These are phyloP conservation scores for Isoperla grammatica DNA, from an alignment of 2,888 invertebrate genomes.

Conservation along the genomic window DNA sequence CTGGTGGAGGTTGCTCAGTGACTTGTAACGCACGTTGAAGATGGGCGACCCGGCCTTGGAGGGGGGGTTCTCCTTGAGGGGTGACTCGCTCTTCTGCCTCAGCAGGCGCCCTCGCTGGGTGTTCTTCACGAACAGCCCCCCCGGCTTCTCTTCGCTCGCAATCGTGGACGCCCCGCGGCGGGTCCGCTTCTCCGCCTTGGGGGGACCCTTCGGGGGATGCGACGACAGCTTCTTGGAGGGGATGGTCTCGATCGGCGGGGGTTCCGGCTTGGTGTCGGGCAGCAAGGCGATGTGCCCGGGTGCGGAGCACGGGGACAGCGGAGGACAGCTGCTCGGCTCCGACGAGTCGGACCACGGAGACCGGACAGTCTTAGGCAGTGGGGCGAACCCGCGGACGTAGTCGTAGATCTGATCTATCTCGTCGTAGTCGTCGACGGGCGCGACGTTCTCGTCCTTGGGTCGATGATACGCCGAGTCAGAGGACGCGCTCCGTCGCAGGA, in stretches of 20 bases:
- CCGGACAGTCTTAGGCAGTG: conserved; percentile 74
- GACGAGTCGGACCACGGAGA: conserved; percentile 53
- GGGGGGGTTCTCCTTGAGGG: conserved; percentile 63
- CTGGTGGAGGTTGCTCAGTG: conserved; percentile 55
- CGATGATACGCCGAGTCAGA: conserved; percentile 61
- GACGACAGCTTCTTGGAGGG: conserved; percentile 69
- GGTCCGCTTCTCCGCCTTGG: conserved; percentile 61
- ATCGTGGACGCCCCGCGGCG: conserved; percentile 53
- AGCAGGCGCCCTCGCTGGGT: conserved; percentile 60
- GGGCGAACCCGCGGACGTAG: conserved; percentile 89
- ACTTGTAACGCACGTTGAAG: conserved; percentile 66
- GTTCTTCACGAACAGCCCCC: conserved; percentile 67
- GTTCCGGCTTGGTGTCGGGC: conserved; percentile 70
- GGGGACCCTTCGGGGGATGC: conserved; percentile 11
- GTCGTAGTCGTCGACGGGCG: conserved; percentile 74
- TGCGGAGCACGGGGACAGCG: conserved; percentile 50
- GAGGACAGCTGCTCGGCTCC: conserved; percentile 35
- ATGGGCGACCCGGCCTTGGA: conserved; percentile 68
- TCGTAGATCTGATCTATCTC: conserved; percentile 97
- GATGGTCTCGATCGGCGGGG: conserved; percentile 88
- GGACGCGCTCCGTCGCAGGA: conserved; percentile 70
- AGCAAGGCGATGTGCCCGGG: conserved; percentile 48
- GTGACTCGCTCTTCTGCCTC: conserved; percentile 65
- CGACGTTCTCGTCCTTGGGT: conserved; percentile 59
- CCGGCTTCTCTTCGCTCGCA: not conserved